These are phyloP conservation scores for Notodonta dromedarius DNA, from an alignment of 2,888 invertebrate genomes.

Conservation along the genomic window DNA sequence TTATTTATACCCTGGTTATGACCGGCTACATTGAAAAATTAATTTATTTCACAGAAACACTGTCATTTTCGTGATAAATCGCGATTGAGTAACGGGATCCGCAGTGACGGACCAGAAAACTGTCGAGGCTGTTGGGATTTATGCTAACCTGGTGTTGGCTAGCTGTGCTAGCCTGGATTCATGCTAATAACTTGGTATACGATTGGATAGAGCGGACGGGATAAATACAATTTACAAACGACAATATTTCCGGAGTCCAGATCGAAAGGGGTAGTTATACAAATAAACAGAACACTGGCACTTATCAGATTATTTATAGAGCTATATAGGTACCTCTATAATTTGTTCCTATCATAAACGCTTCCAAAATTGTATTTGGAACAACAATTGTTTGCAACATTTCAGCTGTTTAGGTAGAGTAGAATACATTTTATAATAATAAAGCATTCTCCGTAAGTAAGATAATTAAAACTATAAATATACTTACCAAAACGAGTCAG, in stretches of 20 bases:
- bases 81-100: slow-evolving; percentile 12
- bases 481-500: slow-evolving; percentile 9
- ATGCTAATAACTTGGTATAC: neutral
- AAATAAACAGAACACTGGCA: neutral
- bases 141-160: slow-evolving; percentile 12
- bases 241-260: neutral
- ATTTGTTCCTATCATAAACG: no score
- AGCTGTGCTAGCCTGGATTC: neutral
- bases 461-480: slow-evolving; percentile 40
- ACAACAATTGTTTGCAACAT: no score
- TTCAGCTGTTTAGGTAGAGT: slow-evolving; percentile 9
- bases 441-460: slow-evolving; percentile 13
- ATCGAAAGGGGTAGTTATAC: neutral
- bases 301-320: neutral
- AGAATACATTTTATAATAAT: slow-evolving; percentile 24
- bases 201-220: no score
- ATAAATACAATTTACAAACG: neutral
- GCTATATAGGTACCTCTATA: no score
- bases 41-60: slow-evolving; percentile 25
- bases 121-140: slow-evolving; percentile 3
- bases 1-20: slow-evolving; percentile 22
- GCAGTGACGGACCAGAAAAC: slow-evolving; percentile 5
- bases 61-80: slow-evolving; percentile 33
- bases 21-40: slow-evolving; percentile 32
- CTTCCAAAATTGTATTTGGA: no score